Evolutionary conservation across 2,888 invertebrate species (phyloP).

Genomic region (Caenorhabditis sulstoni): DNA sequence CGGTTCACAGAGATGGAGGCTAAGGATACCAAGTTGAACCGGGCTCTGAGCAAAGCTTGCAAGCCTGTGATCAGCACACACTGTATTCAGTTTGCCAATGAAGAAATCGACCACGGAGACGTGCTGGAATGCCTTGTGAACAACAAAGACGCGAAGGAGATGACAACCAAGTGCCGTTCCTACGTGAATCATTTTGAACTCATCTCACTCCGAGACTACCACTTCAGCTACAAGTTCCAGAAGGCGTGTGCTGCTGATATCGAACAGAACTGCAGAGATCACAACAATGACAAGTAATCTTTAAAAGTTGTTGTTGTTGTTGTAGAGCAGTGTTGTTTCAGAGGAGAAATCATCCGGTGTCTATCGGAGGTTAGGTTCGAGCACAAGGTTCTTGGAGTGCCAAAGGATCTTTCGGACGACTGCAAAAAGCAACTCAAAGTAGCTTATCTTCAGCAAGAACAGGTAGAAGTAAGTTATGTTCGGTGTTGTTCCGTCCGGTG

Average conservation of each 20-base stretch:
- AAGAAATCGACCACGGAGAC: constrained; percentile 87
- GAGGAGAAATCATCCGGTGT: constrained; percentile 86
- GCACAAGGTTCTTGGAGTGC: constrained; percentile 81
- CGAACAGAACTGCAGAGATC: constrained; percentile 83
- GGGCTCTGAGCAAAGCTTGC: constrained; percentile 89
- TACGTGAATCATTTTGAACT: constrained; percentile 98
- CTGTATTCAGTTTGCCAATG: constrained; percentile 83
- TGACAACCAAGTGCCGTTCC: constrained; percentile 83
- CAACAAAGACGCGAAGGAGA: constrained; percentile 85
- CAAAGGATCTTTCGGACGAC: constrained; percentile 89
- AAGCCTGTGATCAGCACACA: constrained; percentile 88
- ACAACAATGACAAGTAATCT: constrained; percentile 77
- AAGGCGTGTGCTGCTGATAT: constrained; percentile 88
- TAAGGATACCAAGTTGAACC: constrained; percentile 91
- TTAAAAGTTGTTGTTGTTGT: not conserved
- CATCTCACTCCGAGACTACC: constrained; percentile 92
- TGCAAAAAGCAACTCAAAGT: constrained; percentile 93
- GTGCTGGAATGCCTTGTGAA: constrained; percentile 94
- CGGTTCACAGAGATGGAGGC: constrained; percentile 92
- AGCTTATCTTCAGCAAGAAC: constrained; percentile 88
- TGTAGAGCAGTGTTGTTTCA: too few relatives aligned
- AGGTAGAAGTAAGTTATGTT: constrained; percentile 75
- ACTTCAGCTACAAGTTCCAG: constrained; percentile 90
- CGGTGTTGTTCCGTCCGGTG: constrained; percentile 38
- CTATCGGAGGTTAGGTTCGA: constrained; percentile 92